Evolutionary conservation across 2,888 invertebrate species (phyloP).

Genomic region (Melanophora roralis): DNA sequence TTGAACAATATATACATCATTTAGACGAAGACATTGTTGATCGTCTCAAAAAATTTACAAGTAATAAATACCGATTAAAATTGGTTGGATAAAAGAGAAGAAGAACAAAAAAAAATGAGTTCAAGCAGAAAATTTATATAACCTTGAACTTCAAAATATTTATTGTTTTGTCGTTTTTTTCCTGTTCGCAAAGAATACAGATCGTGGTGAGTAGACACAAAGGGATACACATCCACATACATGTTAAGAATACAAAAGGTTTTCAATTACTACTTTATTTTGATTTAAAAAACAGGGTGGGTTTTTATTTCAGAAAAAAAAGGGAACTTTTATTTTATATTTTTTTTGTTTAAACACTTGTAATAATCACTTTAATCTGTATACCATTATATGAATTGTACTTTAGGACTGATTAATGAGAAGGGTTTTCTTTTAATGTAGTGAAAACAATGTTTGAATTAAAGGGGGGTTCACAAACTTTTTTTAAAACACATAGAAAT

Average conservation of each 20-base stretch:
- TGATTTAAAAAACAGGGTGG: conserved; percentile 39
- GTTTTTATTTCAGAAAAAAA: background rate
- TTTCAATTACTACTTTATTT: conserved; percentile 2
- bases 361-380: conserved; percentile 58
- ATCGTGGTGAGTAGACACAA: conserved; percentile 2
- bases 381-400: background rate
- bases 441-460: conserved; percentile 25
- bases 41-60: conserved; percentile 10
- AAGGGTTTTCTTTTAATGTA: conserved; percentile 36
- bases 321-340: conserved; percentile 8
- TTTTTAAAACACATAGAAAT: no score
- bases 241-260: background rate
- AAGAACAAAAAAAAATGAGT: conserved; percentile 14
- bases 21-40: conserved; percentile 10
- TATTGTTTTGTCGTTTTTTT: background rate
- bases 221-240: background rate
- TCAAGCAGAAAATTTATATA: conserved; percentile 64
- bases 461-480: no score
- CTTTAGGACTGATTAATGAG: background rate
- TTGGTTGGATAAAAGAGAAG: background rate
- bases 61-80: background rate
- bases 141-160: conserved; percentile 76
- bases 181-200: conserved; percentile 7
- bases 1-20: no score
- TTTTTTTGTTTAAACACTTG: conserved; percentile 45